phyloP scores from a whole-genome alignment of 2,113 vertebrate genomes.

The Gobiocypris rarus region DNA sequence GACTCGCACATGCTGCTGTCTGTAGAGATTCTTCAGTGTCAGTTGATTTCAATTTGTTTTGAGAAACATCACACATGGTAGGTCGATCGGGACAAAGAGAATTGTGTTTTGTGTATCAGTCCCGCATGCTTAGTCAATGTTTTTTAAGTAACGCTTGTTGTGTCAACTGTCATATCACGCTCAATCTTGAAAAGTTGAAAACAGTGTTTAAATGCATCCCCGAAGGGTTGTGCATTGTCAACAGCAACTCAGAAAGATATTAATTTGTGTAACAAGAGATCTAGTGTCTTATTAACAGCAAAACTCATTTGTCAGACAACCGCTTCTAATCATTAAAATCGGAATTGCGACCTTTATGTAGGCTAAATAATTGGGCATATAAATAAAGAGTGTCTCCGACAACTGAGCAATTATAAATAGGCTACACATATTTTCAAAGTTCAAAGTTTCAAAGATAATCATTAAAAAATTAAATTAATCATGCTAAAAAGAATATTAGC shows the following conservation, averaged over 20 bases:
- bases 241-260: conserved; percentile 26
- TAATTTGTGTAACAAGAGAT: conserved; percentile 26
- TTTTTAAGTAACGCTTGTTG: conserved; percentile 68
- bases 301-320: conserved; percentile 20
- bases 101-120: conserved; percentile 51
- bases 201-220: conserved; percentile 44
- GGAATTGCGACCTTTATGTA: background rate
- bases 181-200: conserved; percentile 49
- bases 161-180: conserved; percentile 65
- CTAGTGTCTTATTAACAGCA: conserved; percentile 26
- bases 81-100: conserved; percentile 35
- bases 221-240: conserved; percentile 13
- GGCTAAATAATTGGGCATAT: background rate
- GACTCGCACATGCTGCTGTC: background rate
- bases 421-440: background rate
- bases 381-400: background rate
- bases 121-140: conserved; percentile 59
- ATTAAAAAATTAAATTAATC: background rate
- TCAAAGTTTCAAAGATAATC: background rate
- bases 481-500: background rate
- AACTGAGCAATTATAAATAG: background rate
- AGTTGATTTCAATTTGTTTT: conserved; percentile 47
- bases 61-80: conserved; percentile 30
- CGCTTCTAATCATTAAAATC: background rate
- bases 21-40: conserved; percentile 63